Evolutionary conservation across 30 jellyfish, hydroid and myxozoan species (phyloP).

Genomic region (Cassiopea andromeda): DNA sequence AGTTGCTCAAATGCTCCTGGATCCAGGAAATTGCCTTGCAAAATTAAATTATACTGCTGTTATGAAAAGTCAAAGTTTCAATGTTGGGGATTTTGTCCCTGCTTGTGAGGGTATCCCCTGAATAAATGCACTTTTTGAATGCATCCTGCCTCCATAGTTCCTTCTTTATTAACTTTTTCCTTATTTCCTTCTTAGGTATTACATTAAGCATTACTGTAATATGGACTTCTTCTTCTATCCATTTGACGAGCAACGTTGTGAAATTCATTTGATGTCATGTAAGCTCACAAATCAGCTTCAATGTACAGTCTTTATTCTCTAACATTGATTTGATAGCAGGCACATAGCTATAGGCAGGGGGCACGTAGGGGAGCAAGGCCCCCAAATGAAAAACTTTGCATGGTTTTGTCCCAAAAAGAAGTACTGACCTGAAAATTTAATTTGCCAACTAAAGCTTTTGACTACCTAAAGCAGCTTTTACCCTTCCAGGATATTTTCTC

Average conservation of each 20-base stretch:
- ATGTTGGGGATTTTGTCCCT: no score
- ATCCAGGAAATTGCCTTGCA: background rate
- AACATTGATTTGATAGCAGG: no score
- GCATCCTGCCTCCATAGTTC: background rate
- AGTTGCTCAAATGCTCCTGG: no score
- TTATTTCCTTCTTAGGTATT: constrained; percentile 9
- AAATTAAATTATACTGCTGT: background rate
- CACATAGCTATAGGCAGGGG: no score
- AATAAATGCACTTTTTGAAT: no score
- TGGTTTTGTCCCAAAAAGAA: background rate
- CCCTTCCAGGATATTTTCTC: no score
- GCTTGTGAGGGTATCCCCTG: no score
- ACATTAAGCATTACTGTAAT: constrained; percentile 31
- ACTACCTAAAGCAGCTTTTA: background rate
- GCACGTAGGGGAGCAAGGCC: no score
- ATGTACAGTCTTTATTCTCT: background rate
- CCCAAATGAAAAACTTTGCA: background rate
- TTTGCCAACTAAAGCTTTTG: background rate
- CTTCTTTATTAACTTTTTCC: background rate
- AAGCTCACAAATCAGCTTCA: background rate
- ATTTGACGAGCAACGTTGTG: constrained; percentile 64
- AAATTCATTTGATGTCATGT: constrained; percentile 49
- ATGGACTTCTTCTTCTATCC: constrained; percentile 62
- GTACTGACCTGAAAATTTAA: background rate
- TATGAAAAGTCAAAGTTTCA: no score